Evolutionary conservation across 2,888 invertebrate species (phyloP), one percentile per base, ranked within the genome.

Genomic region (Zeuzera pyrina): DNA sequence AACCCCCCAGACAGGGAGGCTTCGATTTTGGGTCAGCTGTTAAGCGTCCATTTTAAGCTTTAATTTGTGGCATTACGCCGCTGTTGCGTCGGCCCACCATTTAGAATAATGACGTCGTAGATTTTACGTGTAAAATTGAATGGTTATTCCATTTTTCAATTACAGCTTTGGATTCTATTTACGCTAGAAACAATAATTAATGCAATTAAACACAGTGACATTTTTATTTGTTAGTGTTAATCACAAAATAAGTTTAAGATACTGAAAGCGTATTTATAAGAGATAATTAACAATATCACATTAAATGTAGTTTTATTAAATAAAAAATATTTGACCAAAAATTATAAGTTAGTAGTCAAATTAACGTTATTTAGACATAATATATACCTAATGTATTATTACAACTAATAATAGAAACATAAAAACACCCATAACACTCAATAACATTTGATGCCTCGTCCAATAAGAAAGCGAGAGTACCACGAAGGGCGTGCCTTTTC

Each of bases 1-100:
- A 42, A 45, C 45, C 39, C 56, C 61, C 59, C 56, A 56, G 54
- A 51, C 53, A 45, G 65, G 65, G 71, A 56, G 49, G 56, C 53
- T 68, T 77, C 76, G 77, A 77, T 79, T 77, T 73, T 81, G 81
- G 79, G 81, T 81, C 79, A 81, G 79, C 77, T 78, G 81, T 78
- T 81, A 81, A 81, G 71, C 78, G 73, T 61, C 72, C 79, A 74
- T 69, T 81, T 81, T 81, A 81, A 81, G 81, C 81, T 81, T 81
- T 81, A 81, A 81, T 81, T 81, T 81, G 81, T 81, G 81, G 81
- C 68, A 77, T 79, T 77, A 78, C 63, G 57, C 51, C 52, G 70
- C 61, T 62, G 61, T 56, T 57, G 61, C 70, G 63, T 65, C 60
- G 58, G 55, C 62, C 64, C 62, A 61, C 70, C 71, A 65, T 81